These are phyloP conservation scores for Galbula dea DNA, from an alignment of 2,113 vertebrate genomes.

Conservation along the genomic window DNA sequence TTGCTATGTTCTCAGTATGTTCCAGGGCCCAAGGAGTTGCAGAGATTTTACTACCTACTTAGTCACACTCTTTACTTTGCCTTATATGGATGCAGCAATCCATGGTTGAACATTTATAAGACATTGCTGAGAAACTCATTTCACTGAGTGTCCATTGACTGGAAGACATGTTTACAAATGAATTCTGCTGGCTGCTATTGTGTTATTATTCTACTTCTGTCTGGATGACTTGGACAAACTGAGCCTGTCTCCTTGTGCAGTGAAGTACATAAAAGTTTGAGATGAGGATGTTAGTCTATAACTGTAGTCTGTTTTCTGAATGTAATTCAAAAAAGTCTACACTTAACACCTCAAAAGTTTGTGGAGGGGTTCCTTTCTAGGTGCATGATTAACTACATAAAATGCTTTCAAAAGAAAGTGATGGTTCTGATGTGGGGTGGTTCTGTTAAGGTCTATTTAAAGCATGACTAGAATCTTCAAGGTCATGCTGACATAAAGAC, in stretches of 20 bases:
- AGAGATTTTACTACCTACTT: neutral
- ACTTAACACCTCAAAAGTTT: neutral
- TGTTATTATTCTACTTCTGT: neutral
- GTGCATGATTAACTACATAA: neutral
- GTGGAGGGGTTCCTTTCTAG: neutral
- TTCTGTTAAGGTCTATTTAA: neutral
- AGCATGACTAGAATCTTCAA: neutral
- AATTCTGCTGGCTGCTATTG: neutral
- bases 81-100: neutral
- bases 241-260: neutral
- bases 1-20: neutral
- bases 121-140: neutral
- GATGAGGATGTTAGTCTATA: neutral
- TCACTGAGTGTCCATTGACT: neutral
- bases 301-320: neutral
- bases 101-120: neutral
- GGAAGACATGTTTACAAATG: constrained; percentile 3
- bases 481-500: neutral
- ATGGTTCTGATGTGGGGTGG: neutral
- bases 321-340: neutral
- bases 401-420: neutral
- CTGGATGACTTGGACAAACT: neutral
- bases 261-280: neutral
- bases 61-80: neutral
- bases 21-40: neutral